Conservation (phyloP, 2,797 vertebrate species). For the Kryptopterus vitreolus region DNA sequence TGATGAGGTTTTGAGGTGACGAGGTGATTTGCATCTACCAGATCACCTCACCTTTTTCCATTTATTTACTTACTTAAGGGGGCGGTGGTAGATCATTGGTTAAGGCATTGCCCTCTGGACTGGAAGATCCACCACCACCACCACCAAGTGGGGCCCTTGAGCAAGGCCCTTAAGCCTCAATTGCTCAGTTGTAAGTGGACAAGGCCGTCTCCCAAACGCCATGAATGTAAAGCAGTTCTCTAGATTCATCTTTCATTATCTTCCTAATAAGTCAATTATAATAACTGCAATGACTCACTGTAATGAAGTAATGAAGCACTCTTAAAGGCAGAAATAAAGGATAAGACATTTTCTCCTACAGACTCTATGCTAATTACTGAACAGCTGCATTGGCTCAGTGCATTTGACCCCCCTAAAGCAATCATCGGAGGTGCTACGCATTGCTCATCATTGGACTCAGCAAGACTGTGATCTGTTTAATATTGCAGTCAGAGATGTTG, state of each 20-base stretch:
- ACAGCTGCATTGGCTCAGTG: conserved; percentile 17
- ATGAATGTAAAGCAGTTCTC: background rate
- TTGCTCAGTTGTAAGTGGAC: no score
- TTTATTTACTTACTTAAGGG: no score
- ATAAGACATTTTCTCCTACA: conserved; percentile 17
- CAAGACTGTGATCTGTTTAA: conserved; percentile 37
- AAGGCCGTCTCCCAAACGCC: no score
- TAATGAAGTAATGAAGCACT: background rate
- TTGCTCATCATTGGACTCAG: conserved; percentile 11
- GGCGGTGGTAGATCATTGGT: no score
- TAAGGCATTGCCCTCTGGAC: no score
- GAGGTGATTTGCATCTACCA: background rate
- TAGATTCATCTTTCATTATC: conserved; percentile 4
- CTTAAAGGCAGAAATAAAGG: conserved; percentile 4
- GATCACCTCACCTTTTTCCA: background rate
- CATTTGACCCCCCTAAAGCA: conserved; percentile 25
- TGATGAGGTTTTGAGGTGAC: no score
- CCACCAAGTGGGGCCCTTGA: no score
- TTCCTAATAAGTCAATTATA: conserved; percentile 18
- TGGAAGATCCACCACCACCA: no score
- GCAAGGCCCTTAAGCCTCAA: no score
- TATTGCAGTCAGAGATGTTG: conserved; percentile 28
- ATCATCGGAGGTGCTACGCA: background rate
- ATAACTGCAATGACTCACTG: conserved; percentile 13
- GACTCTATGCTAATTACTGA: conserved; percentile 12